Percentiles rank a stretch among this genome's conserved stretches.
phyloP scores from a whole-genome alignment of 2,113 vertebrate species.

The Enhydra lutris region DNA sequence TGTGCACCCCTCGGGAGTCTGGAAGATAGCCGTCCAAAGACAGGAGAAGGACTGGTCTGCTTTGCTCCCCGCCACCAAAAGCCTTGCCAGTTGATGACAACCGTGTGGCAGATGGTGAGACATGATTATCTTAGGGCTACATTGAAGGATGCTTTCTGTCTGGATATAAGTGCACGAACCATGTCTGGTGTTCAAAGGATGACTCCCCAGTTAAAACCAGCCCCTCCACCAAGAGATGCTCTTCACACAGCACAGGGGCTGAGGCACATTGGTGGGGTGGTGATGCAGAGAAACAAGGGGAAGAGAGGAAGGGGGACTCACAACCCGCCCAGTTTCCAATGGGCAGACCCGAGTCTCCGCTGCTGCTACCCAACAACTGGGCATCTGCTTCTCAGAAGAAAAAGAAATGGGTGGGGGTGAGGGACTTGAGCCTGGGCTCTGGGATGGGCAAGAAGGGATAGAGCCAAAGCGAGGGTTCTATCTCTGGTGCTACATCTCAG shows the following conservation, averaged over 20 bases:
- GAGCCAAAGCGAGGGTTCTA: background rate
- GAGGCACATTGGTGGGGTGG: conserved; percentile 67
- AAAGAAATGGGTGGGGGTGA: background rate
- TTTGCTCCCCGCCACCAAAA: background rate
- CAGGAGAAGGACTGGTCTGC: background rate
- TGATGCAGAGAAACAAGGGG: background rate
- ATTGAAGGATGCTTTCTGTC: background rate
- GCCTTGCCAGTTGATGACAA: background rate
- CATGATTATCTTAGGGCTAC: background rate
- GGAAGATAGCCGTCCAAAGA: background rate
- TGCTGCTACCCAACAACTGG: background rate
- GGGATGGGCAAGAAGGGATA: background rate
- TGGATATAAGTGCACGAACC: background rate
- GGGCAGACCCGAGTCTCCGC: background rate
- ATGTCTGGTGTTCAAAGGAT: background rate
- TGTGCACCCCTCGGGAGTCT: background rate
- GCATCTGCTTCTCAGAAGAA: background rate
- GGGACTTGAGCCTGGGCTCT: background rate
- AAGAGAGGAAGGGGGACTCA: background rate
- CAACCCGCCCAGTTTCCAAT: background rate
- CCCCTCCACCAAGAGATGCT: conserved; percentile 33
- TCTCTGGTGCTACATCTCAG: background rate
- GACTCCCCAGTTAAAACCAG: background rate
- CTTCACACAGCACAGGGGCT: conserved; percentile 8
- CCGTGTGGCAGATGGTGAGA: background rate